Evolutionary conservation across 2,797 vertebrate species (phyloP), one percentile per base, ranked within the genome.

Genomic region (Epinephelus awoara): DNA sequence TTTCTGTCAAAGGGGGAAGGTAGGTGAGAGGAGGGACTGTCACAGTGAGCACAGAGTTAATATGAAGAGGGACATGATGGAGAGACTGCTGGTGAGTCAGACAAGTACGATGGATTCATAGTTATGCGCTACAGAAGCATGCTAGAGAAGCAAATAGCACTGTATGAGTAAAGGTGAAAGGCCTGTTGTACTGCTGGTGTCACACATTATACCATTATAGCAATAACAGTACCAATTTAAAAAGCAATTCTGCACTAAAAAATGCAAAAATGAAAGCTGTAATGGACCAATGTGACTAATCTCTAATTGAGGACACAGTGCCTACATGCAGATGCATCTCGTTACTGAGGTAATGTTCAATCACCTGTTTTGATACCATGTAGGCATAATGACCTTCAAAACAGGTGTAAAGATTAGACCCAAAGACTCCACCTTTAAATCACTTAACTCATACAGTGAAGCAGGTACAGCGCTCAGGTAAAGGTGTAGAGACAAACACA

Each of bases 361-460:
- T 76, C 27, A 57, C 17, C 25, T 29, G 40, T 46, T 34, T 58
- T 13, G 25, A 49, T 2, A 27, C 15, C 46, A 64, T 71, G 68
- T 49, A 52, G 72, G 19, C 66, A 54, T 34, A 55, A 18, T 34
- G 65, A 50, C 69, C 77, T 59, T 54, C 19, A 13, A n/a, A 55
- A 61, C n/a, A 55, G 38, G 54, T 25, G 15, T 14, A 17, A 57
- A 67, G 19, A 12, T 25, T n/a, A 11, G 11, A 42, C 11, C 42
- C 25, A 9, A 3, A n/a, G 10, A 50, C n/a, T 59, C 29, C 15
- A 40, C 19, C 21, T 71, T 76, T 29, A 6, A 29, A 15, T 67
- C 7, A 18, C 72, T 89, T 90, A 80, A 51, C 78, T 44, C 88
- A 90, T 86, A 90, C 93, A 92, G 92, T 77, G 91, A 3, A 56